Percentiles rank a stretch among this genome's conserved stretches.
These are phyloP conservation scores for Nyleta sp. DNA, from an alignment of 2,888 invertebrate species.

Conservation along the genomic window DNA sequence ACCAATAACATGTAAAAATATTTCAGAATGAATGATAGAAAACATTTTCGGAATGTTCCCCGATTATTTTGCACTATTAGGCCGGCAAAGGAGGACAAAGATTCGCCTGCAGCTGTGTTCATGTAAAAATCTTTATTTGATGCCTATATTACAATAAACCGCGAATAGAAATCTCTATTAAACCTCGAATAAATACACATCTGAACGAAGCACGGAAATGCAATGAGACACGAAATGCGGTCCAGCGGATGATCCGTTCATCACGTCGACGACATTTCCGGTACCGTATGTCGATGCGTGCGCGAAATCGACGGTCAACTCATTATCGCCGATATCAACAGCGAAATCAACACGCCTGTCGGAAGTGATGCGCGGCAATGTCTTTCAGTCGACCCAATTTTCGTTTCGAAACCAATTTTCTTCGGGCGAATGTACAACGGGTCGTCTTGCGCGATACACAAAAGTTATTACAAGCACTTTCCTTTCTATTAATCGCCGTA, in stretches of 20 bases:
- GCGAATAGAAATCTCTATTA: slow-evolving; percentile 42
- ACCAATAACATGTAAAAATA: too few relatives aligned
- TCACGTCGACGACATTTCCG: neutral
- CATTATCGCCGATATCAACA: slow-evolving; percentile 5
- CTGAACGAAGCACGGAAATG: slow-evolving; percentile 29
- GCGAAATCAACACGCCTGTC: neutral
- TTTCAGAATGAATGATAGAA: too few relatives aligned
- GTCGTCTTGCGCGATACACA: too few relatives aligned
- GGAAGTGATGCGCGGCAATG: neutral
- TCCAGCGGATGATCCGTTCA: neutral
- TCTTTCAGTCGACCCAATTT: too few relatives aligned
- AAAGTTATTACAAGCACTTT: too few relatives aligned
- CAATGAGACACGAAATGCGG: slow-evolving; percentile 18
- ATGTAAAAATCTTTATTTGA: slow-evolving; percentile 56
- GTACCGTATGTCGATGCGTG: neutral
- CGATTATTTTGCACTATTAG: too few relatives aligned
- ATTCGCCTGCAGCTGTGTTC: neutral
- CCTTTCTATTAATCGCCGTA: too few relatives aligned
- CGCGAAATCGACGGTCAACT: slow-evolving; percentile 1
- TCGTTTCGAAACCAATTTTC: too few relatives aligned
- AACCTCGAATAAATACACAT: slow-evolving; percentile 39
- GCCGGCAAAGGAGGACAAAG: too few relatives aligned
- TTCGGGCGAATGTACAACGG: too few relatives aligned
- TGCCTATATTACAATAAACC: slow-evolving; percentile 54
- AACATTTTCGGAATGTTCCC: too few relatives aligned